Evolutionary conservation across 2,888 invertebrate genomes (phyloP).

Genomic region (Eilema sororculum): DNA sequence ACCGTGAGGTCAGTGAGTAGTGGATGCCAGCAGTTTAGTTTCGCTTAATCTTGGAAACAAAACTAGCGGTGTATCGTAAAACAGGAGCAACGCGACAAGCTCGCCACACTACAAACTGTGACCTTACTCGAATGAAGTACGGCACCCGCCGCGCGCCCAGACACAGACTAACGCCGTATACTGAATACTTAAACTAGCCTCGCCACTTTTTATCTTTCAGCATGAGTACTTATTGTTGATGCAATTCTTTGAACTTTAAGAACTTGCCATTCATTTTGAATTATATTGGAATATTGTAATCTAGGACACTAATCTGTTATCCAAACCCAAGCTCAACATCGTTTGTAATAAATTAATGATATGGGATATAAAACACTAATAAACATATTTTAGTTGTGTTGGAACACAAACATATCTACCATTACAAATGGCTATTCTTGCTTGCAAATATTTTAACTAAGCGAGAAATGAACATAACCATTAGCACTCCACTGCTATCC

Average conservation of each 20-base stretch:
- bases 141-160: constrained; percentile 62
- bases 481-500: not conserved
- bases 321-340: too few relatives aligned
- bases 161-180: constrained; percentile 56
- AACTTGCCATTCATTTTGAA: constrained; percentile 19
- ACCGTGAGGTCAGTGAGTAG: constrained; percentile 69
- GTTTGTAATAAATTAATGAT: too few relatives aligned
- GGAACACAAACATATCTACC: not conserved
- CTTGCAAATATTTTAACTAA: not conserved
- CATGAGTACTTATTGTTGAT: constrained; percentile 22
- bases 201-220: constrained; percentile 43
- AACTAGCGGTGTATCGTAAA: constrained; percentile 76
- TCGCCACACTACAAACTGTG: constrained; percentile 75
- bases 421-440: not conserved
- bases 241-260: not conserved
- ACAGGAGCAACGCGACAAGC: constrained; percentile 63
- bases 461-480: not conserved
- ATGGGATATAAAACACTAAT: not conserved
- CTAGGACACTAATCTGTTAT: too few relatives aligned
- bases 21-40: constrained; percentile 77
- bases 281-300: not conserved
- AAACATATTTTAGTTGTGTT: not conserved
- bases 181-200: constrained; percentile 56
- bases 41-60: constrained; percentile 81
- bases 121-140: constrained; percentile 75